Evolutionary conservation across 2,113 vertebrate species (phyloP), one percentile per base, ranked within the genome.

Genomic region (Bungarus multicinctus): DNA sequence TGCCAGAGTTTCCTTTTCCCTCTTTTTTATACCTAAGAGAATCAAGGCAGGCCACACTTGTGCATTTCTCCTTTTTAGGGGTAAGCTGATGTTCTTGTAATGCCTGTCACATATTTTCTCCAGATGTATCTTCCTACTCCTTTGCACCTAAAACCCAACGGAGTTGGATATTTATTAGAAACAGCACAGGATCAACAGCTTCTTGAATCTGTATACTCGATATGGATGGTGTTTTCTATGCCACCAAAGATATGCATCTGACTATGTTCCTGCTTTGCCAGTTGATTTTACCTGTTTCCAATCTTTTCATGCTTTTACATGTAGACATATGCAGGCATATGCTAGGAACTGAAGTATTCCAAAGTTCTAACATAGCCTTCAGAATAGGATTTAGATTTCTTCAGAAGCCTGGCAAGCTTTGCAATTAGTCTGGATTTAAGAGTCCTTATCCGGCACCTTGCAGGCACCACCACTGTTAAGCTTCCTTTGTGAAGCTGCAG

Each of bases 401-500:
- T 91, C 52, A 58, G 30, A 91, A 92, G 74, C 89, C 95, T 95
- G 94, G 92, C 39, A 90, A 94, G 88, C 92, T 90, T 47, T 2
- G 89, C 57, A 53, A 47, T 34, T 58, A 4, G 91, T 91, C 94
- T 94, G 94, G 96, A 94, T 89, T 53, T 43, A 85, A 85, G 91
- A 87, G 89, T 95, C 91, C 94, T 95, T 96, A 94, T 94, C 90
- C 93, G 92, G 57, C 87, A 94, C 94, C 95, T 93, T 88, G 60
- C 27, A 93, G 92, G 58, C 87, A 96, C 91, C 96, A 89, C 88
- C 88, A 93, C 91, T 94, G 93, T 94, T 96, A 95, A 96, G 69
- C 91, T 94, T 94, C 74, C 95, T 95, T 95, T 96, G 90, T 95
- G 90, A 96, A 92, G 91, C 88, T 92, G 53, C 69, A 95, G 85